phyloP scores from a whole-genome alignment of 2,797 vertebrate genomes.

The Benthosema pterotum region DNA sequence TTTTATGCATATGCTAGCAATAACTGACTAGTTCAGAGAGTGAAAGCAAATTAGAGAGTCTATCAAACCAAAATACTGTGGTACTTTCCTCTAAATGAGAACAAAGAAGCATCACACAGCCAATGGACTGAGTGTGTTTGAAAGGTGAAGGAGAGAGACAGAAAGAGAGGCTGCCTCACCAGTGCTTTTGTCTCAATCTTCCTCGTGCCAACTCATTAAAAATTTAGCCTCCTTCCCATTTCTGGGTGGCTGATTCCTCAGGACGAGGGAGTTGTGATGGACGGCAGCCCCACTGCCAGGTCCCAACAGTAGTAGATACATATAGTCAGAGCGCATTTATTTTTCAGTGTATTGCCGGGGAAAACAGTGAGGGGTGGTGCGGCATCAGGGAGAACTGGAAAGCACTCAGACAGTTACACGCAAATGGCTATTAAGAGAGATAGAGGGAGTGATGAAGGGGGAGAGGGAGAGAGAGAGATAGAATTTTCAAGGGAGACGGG shows the following conservation, averaged over 20 bases:
- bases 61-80: too few species aligned
- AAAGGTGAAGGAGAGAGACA: constrained; percentile 39
- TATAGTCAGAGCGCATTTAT: constrained; percentile 61
- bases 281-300: constrained; percentile 42
- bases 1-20: background rate
- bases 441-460: constrained; percentile 12
- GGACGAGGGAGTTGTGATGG: constrained; percentile 61
- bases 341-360: constrained; percentile 57
- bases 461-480: constrained; percentile 13
- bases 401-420: constrained; percentile 59
- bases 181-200: constrained; percentile 63
- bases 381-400: constrained; percentile 43
- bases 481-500: too few species aligned
- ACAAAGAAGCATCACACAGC: constrained; percentile 41
- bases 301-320: constrained; percentile 48
- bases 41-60: background rate
- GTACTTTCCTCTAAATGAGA: constrained; percentile 1
- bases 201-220: constrained; percentile 65
- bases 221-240: constrained; percentile 56
- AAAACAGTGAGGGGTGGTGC: constrained; percentile 40
- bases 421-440: constrained; percentile 40
- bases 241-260: constrained; percentile 68
- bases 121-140: constrained; percentile 41
- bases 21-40: background rate
- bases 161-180: constrained; percentile 19